Conservation (phyloP, 1,140 invertebrate genomes). For the Achatina immaculata region DNA sequence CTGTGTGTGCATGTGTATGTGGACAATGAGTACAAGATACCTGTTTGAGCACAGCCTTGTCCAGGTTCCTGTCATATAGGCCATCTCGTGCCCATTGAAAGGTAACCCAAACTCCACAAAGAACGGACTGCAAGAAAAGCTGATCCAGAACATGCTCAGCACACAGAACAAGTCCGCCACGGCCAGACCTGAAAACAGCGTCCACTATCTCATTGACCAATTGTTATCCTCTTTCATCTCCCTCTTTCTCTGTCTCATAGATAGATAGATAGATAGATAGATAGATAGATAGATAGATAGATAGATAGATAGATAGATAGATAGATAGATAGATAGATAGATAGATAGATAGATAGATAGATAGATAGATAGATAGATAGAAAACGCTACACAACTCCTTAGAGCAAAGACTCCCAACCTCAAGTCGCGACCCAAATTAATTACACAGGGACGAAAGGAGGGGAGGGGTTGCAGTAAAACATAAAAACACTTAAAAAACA, state of each 20-base stretch:
- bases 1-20: no score
- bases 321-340: conserved; percentile 22
- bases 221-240: no score
- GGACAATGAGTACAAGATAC: no score
- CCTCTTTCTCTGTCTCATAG: neutral
- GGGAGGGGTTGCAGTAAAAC: no score
- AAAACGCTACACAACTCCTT: no score
- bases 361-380: neutral
- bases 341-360: conserved; percentile 22
- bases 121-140: conserved; percentile 1
- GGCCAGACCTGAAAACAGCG: neutral
- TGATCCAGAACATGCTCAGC: conserved; percentile 1
- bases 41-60: neutral
- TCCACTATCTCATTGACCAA: no score
- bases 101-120: neutral
- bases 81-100: neutral
- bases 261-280: conserved; percentile 22
- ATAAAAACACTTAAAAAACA: no score
- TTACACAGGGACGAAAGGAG: no score
- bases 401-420: no score
- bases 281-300: conserved; percentile 22
- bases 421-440: no score
- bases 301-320: conserved; percentile 22
- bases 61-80: conserved; percentile 4
- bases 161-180: neutral